Conservation (phyloP, 2,888 invertebrate genomes). For the Trichacis sp. region DNA sequence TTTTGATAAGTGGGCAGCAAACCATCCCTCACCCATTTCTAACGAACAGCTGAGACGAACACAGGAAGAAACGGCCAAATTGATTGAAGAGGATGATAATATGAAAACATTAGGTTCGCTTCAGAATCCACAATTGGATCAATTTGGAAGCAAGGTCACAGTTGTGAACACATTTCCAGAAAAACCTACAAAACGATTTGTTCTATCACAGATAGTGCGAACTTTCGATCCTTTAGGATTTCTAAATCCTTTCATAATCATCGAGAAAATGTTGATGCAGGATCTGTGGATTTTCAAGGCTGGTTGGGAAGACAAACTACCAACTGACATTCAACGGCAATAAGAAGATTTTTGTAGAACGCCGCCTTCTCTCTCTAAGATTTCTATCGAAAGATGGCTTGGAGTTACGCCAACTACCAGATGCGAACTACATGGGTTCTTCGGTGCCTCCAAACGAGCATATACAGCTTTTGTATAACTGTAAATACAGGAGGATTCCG, state of each 20-base stretch:
- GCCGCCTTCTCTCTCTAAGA: not conserved
- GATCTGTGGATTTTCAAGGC: slow-evolving; percentile 19
- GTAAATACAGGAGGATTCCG: not conserved
- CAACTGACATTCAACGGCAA: not conserved
- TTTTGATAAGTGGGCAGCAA: slow-evolving; percentile 6
- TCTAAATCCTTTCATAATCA: slow-evolving; percentile 23
- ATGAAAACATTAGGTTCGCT: not conserved
- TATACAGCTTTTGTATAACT: slow-evolving; percentile 21
- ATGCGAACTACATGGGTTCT: slow-evolving; percentile 24
- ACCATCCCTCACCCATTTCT: not conserved
- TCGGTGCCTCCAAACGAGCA: slow-evolving; percentile 21
- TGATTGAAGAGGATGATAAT: not conserved
- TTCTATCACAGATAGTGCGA: slow-evolving; percentile 29
- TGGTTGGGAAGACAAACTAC: slow-evolving; percentile 22
- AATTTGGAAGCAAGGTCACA: too few relatives aligned
- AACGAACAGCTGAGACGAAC: too few relatives aligned
- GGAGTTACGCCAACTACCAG: not conserved
- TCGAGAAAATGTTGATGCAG: slow-evolving; percentile 30
- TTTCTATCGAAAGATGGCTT: not conserved
- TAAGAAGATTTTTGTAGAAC: not conserved
- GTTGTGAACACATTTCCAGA: too few relatives aligned
- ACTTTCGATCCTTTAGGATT: too few relatives aligned
- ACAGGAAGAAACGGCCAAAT: not conserved
- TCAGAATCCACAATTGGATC: not conserved
- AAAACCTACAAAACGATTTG: too few relatives aligned